Percentiles rank a stretch among this genome's conserved stretches.
These are phyloP conservation scores for Simalia tracyae DNA, from an alignment of 2,797 vertebrate species.

Conservation along the genomic window DNA sequence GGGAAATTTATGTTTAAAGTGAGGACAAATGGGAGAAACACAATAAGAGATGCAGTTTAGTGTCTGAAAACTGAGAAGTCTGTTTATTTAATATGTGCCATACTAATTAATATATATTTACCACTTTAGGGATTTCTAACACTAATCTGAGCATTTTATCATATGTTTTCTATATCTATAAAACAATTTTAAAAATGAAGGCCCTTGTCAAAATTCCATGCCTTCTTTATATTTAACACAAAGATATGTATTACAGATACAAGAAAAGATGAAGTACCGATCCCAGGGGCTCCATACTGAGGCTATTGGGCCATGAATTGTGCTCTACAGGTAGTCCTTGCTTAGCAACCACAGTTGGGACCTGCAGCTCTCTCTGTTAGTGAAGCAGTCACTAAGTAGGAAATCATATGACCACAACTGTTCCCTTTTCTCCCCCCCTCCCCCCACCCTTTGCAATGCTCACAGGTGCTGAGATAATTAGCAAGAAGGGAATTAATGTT, in stretches of 20 bases:
- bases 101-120: background rate
- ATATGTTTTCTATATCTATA: background rate
- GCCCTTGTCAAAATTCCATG: background rate
- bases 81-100: background rate
- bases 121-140: background rate
- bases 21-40: background rate
- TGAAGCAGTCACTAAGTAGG: background rate
- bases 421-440: background rate
- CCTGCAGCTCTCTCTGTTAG: background rate
- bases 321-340: background rate
- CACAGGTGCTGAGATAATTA: background rate
- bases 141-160: background rate
- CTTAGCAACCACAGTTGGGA: background rate
- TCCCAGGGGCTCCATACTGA: background rate
- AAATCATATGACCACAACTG: background rate
- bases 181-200: background rate
- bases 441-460: background rate
- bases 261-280: background rate
- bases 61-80: background rate
- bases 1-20: background rate
- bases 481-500: background rate
- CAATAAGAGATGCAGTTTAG: background rate
- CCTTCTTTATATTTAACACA: background rate
- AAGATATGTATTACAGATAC: background rate
- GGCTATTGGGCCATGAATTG: background rate